Evolutionary conservation across 2,888 invertebrate genomes (phyloP), one percentile per base, ranked within the genome.

Genomic region (Tetrapedia diversipes): DNA sequence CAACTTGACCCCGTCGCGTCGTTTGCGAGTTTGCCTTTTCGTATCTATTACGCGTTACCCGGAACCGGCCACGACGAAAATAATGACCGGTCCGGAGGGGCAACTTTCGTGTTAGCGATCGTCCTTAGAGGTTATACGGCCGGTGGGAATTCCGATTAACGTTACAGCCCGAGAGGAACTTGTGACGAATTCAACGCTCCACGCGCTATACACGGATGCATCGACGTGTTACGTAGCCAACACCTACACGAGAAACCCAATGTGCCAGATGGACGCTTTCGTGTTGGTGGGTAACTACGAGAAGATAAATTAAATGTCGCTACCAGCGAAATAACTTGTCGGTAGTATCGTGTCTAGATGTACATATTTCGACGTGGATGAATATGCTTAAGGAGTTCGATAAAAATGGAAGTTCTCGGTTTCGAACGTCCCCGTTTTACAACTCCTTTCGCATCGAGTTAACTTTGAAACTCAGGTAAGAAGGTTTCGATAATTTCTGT

Each of bases 11-110:
- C n/a, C n/a, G n/a, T n/a, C 76, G 59, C 68, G 67, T 59, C 82
- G 72, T 79, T 79, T 82, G 76, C 68, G 75, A 84, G 81, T 84
- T 84, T 81, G 73, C 77, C 84, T 79, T 82, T 84, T 77, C 84
- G 84, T 84, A 84, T 84, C 84, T 69, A 84, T 84, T 84, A 84
- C 81, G 77, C 65, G 34, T 39, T 66, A 59, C 65, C 49, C 41
- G 37, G 54, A 47, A 24, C 43, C 41, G 54, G 45, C 63, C 80
- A 37, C 53, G 56, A 77, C 68, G 81, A 81, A 82, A 84, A 84
- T n/a, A n/a, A n/a, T 82, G 82, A 84, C 67, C 65, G 41, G 27
- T 53, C 19, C 29, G 51, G 47, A 49, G 63, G 47, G 54, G 68
- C 51, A 81, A 82, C 70, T 84, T 84, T 72, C 70, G 51, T 43